These are phyloP conservation scores for Lepidostoma basale DNA, from an alignment of 1,140 invertebrate genomes.

Conservation along the genomic window DNA sequence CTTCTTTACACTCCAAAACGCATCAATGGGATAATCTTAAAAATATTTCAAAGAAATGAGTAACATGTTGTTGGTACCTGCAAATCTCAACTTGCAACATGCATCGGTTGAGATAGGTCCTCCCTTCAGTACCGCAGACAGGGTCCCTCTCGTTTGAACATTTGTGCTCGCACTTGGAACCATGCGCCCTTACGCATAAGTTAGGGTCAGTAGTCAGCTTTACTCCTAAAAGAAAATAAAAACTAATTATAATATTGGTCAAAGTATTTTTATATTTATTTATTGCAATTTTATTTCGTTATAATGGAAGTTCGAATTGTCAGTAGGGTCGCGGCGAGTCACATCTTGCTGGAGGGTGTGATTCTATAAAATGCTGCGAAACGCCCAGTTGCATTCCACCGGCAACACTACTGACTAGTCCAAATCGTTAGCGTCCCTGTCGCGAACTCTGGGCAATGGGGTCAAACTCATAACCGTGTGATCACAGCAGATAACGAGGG, in stretches of 20 bases:
- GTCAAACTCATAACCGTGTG: too few species aligned
- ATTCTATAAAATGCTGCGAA: too few species aligned
- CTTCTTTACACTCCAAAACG: background rate
- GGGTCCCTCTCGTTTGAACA: conserved; percentile 83
- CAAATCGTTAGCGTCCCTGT: too few species aligned
- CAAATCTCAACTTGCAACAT: conserved; percentile 87
- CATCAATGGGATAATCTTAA: background rate
- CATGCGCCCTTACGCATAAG: conserved; percentile 67
- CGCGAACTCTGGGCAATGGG: too few species aligned
- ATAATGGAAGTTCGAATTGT: background rate
- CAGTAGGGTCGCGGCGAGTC: too few species aligned
- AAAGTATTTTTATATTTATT: background rate
- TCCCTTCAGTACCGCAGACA: conserved; percentile 88
- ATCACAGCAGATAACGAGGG: too few species aligned
- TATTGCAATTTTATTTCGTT: too few species aligned
- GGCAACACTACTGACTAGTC: too few species aligned
- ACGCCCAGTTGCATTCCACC: too few species aligned
- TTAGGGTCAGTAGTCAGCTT: conserved; percentile 64
- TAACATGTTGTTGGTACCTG: conserved; percentile 65
- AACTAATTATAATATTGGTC: conserved; percentile 8
- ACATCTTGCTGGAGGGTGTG: too few species aligned
- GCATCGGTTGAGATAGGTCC: conserved; percentile 88
- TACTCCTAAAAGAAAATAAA: conserved; percentile 58
- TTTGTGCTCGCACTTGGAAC: conserved; percentile 78
- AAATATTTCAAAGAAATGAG: background rate